Conservation (phyloP, 2,797 vertebrate species). For the Tokudaia muenninki region DNA sequence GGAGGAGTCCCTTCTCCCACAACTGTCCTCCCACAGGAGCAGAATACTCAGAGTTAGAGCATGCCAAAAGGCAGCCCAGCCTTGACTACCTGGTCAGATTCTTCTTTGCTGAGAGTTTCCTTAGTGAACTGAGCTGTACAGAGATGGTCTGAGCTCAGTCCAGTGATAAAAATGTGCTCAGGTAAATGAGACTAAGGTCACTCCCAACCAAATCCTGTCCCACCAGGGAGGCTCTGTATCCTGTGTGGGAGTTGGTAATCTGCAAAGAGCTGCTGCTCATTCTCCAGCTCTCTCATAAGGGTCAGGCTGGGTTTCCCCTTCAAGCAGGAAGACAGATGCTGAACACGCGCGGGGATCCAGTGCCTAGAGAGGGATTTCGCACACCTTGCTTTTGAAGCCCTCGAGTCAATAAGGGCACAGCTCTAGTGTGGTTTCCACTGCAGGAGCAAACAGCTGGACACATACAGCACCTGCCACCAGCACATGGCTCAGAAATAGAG, state of each 20-base stretch:
- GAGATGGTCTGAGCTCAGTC: not conserved
- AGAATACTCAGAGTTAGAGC: not conserved
- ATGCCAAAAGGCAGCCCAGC: too few species aligned
- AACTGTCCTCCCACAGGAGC: not conserved
- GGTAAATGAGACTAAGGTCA: not conserved
- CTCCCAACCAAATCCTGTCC: accelerated
- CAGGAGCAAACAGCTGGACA: not conserved
- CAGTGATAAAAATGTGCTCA: accelerated
- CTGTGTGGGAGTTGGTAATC: accelerated
- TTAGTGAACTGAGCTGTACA: not conserved
- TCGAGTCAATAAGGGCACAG: not conserved
- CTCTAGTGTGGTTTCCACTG: not conserved
- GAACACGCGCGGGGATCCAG: accelerated
- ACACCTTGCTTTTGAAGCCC: not conserved
- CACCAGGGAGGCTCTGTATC: accelerated
- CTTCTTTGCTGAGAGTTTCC: too few species aligned
- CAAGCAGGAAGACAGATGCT: not conserved
- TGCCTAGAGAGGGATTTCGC: not conserved
- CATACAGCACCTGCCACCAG: not conserved
- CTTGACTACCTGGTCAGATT: accelerated
- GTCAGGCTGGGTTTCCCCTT: not conserved
- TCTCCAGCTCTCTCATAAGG: not conserved
- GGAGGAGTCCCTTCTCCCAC: not conserved
- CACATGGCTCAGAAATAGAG: not conserved
- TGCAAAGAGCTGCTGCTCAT: accelerated